Evolutionary conservation across 2,113 vertebrate genomes (phyloP), one percentile per base, ranked within the genome.

Genomic region (Solea solea): DNA sequence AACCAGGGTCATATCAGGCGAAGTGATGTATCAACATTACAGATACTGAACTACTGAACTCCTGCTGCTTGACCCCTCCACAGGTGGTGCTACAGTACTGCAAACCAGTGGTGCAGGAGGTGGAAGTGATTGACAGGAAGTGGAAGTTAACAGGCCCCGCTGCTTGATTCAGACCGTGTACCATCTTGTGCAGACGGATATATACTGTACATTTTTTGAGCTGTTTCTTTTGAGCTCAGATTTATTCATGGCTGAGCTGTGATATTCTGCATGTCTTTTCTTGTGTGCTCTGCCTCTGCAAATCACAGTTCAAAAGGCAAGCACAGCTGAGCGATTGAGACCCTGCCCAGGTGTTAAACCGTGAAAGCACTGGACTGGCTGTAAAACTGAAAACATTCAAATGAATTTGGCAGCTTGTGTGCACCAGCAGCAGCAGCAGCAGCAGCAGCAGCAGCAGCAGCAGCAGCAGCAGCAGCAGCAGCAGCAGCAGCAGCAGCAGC

Each of bases 271-370:
- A 61, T 9, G 73, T 51, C 62, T 68, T 75, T 83, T 56, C 80
- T 80, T 9, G 8, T 9, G 40, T 1, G 4, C 52, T 41, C 56
- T 72, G 73, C 60, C 48, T 51, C 69, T 25, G 64, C 64, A 46
- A 14, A 78, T 69, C 44, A 15, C 53, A 34, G 60, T 69, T 80
- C 53, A 84, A 87, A 83, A 77, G 75, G 46, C 66, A 8, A 21
- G 55, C 40, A n/a, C 80, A 84, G 78, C 76, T 81, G 83, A 84
- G 72, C 8, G 16, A 61, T 11, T 0, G 34, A 53, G 64, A 60
- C 61, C 59, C 5, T 16, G 68, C 40, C 28, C 71, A 69, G 64
- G 74, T 81, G 69, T 69, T 34, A 65, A 74, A 61, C 42, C 34
- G 69, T 59, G 60, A 80, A 77, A 61, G 72, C 63, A 4, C 40